A percentile compares a stretch with the other conserved stretches of the same genome.
phyloP scores from a whole-genome alignment of 2,113 vertebrate species.

The Aphelocoma coerulescens region DNA sequence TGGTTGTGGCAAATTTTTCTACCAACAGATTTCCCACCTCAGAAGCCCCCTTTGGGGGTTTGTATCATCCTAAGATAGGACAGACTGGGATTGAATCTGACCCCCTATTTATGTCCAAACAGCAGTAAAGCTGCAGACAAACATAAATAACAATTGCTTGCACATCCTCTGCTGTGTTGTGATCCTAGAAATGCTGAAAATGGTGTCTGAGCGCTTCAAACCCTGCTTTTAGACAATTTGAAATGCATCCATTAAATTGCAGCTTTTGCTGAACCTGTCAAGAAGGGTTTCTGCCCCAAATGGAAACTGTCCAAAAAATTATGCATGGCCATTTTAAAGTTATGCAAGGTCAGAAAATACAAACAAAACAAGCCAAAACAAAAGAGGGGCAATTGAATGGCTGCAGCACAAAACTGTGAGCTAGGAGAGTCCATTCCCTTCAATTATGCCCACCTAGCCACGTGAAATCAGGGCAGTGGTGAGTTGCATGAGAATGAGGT shows the following conservation, averaged over 20 bases:
- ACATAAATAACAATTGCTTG: background rate
- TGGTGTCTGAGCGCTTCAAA: background rate
- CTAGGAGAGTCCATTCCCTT: background rate
- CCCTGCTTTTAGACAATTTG: background rate
- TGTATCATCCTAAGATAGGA: background rate
- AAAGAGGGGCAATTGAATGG: background rate
- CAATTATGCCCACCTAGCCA: background rate
- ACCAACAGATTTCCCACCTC: background rate
- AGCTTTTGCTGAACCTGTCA: slow-evolving; percentile 45
- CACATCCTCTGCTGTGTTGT: background rate
- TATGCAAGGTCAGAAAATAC: slow-evolving; percentile 49
- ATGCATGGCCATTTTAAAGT: slow-evolving; percentile 41
- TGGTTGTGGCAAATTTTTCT: background rate
- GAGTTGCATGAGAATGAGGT: background rate
- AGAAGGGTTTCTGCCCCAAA: slow-evolving; percentile 42
- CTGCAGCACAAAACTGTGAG: background rate
- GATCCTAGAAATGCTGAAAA: background rate
- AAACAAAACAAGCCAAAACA: slow-evolving; percentile 19
- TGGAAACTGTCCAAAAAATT: slow-evolving; percentile 59
- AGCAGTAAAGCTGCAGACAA: background rate
- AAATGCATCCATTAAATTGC: slow-evolving; percentile 30
- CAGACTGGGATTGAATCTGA: background rate
- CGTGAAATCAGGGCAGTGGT: background rate
- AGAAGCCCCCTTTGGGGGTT: background rate
- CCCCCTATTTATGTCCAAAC: background rate